Conservation (phyloP, 2,113 vertebrate genomes). For the Chitala chitala region DNA sequence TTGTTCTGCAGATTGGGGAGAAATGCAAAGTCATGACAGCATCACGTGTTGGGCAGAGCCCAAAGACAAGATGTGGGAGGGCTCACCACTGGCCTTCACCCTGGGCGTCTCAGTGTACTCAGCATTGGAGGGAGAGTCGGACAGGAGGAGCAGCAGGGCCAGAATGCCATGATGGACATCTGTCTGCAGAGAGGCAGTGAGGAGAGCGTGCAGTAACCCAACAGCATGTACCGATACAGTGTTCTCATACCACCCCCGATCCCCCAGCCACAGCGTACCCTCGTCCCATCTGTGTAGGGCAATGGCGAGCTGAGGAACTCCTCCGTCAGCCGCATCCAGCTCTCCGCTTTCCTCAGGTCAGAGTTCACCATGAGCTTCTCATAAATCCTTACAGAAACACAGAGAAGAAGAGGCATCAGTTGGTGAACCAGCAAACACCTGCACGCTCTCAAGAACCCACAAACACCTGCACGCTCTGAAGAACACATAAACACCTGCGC, state of each 20-base stretch:
- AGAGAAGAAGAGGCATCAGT: background rate
- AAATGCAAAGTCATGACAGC: background rate
- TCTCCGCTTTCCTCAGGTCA: constrained; percentile 85
- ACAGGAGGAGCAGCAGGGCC: constrained; percentile 80
- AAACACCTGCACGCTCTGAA: too few relatives aligned
- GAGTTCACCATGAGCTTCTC: constrained; percentile 93
- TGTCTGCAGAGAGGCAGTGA: constrained; percentile 47
- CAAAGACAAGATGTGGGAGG: background rate
- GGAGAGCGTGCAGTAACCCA: background rate
- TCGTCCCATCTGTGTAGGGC: constrained; percentile 67
- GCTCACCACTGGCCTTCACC: constrained; percentile 59
- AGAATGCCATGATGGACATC: constrained; percentile 78
- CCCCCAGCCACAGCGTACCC: constrained; percentile 57
- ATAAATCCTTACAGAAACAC: constrained; percentile 71
- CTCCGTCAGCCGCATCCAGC: constrained; percentile 82
- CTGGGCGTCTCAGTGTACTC: constrained; percentile 80
- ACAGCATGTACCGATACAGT: background rate
- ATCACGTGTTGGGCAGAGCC: constrained; percentile 26
- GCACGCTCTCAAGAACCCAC: background rate
- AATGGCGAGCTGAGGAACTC: constrained; percentile 82
- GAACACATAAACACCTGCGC: too few relatives aligned
- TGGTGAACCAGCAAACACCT: background rate
- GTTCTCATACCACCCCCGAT: too few relatives aligned
- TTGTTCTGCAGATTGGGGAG: constrained; percentile 59
- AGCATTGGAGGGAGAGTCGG: constrained; percentile 85